phyloP scores from a whole-genome alignment of 2,888 invertebrate species.

The Trichopria drosophilae region DNA sequence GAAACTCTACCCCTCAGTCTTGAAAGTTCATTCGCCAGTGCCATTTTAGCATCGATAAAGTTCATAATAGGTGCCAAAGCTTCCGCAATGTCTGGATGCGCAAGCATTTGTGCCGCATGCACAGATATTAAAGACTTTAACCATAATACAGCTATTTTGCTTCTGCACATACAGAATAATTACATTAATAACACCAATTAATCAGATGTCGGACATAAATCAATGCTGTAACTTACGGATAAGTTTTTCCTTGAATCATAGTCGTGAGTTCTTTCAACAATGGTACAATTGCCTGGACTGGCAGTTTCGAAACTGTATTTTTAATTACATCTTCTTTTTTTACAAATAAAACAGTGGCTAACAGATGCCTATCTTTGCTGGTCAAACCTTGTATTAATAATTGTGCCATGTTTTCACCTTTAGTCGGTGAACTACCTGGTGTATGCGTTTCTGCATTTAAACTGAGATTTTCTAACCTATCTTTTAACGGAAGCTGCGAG shows the following conservation, averaged over 20 bases:
- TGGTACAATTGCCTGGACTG: constrained; percentile 73
- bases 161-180: constrained; percentile 52
- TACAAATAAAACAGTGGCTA: constrained; percentile 72
- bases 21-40: constrained; percentile 61
- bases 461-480: constrained; percentile 77
- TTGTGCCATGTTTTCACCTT: constrained; percentile 72
- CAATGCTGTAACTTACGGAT: constrained; percentile 62
- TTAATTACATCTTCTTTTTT: constrained; percentile 70
- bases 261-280: constrained; percentile 73
- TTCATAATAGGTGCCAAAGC: constrained; percentile 63
- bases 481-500: constrained; percentile 79
- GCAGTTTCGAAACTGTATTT: constrained; percentile 75
- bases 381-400: constrained; percentile 82
- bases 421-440: constrained; percentile 59
- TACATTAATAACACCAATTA: constrained; percentile 1
- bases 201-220: background rate
- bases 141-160: constrained; percentile 64
- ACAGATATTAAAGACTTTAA: constrained; percentile 63
- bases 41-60: constrained; percentile 63
- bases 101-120: constrained; percentile 67
- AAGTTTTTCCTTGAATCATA: constrained; percentile 70
- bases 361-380: constrained; percentile 76
- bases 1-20: constrained; percentile 67
- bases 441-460: constrained; percentile 61
- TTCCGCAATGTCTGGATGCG: constrained; percentile 65